Base-by-base conservation (phyloP, 2,797 vertebrate genomes). In the Tympanoctomys barrerae region DNA sequence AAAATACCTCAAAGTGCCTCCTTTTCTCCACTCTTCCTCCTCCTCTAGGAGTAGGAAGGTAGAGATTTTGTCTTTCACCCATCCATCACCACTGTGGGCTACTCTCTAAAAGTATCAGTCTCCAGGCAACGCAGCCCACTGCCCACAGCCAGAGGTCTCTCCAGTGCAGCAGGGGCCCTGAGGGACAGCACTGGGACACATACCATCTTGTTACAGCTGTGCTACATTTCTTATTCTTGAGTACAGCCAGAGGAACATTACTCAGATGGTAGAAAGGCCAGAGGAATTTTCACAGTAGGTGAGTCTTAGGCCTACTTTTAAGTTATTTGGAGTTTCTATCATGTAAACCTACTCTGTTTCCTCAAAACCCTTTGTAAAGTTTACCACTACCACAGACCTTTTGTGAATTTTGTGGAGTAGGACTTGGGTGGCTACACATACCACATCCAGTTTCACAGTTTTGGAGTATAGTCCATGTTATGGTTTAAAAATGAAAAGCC, bases 71-170 rank as follows among this genome's bases (percentile, higher is more conserved):
- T 86, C 64, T 39, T 86, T 92, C 21, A 8, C 93, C 33, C 79
- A 66, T 89, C 70, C 59, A 83, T 94, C 85, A 68, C 33, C 83
- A 24, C 80, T n/a, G 64, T 94, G 36, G 75, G 42, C 36, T 75
- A 18, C 26, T 90, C 26, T 68, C 61, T 61, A 54, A 49, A 92
- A 93, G 33, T 61, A 75, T 91, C 66, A 71, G 91, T 73, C 95
- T 97, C 88, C 88, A 85, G 68, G 85, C 88, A 94, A n/a, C 52
- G 85, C 6, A 70, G 87, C 77, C 28, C 46, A 10, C 26, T 87
- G 88, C 62, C 84, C 21, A n/a, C 78, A 90, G 82, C 57, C 66
- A 93, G 83, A 89, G 85, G 87, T 62, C 86, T 68, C 39, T 88
- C 42, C 61, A 26, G 70, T 22, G 31, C 52, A 64, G n/a, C 68